Evolutionary conservation across 2,888 invertebrate genomes (phyloP), one percentile per base, ranked within the genome.

Genomic region (Lamproptera curius): DNA sequence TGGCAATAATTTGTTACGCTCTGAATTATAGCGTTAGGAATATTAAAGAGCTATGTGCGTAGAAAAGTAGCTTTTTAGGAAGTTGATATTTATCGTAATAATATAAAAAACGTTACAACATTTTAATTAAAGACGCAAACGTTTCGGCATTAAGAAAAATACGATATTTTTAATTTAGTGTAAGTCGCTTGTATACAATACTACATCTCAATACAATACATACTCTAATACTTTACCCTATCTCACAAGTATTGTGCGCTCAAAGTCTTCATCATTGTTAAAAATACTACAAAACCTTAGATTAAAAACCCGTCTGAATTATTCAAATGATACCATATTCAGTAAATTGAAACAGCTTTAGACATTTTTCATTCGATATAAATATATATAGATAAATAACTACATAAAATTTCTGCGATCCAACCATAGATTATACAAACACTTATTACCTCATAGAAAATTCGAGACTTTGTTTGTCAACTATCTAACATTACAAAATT

Each of bases 201-300:
- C 62, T 47, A 13, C 63, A 68, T 62, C 66, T 58, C 58, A 66
- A 70, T 79, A 75, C n/a, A 67, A 77, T 77, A 78, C 73, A 57
- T 59, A 53, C 65, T n/a, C 65, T 72, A 72, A 54, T 62, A 57
- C 15, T 46, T 70, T 72, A 78, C 63, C 56, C 70, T 82, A 81
- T 81, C 78, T 86, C 86, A 86, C 86, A 73, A 59, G 73, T 73
- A 58, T 86, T 86, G 86, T 86, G 86, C 86, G 86, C 80, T 79
- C 82, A 80, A 70, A 79, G 71, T 83, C 79, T 69, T 74, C 73
- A 50, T 73, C 72, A 56, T 70, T 61, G 56, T 61, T 72, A 72
- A 67, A 76, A 68, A 70, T 73, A 62, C 65, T 73, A 75, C 65
- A 65, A 73, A 67, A 73, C 44, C 49, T 52, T 52, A 42, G 45